A percentile compares a stretch with the other conserved stretches of the same genome.
These are phyloP conservation scores for Cantharis flavilabris DNA, from an alignment of 2,888 invertebrate species.

Conservation along the genomic window DNA sequence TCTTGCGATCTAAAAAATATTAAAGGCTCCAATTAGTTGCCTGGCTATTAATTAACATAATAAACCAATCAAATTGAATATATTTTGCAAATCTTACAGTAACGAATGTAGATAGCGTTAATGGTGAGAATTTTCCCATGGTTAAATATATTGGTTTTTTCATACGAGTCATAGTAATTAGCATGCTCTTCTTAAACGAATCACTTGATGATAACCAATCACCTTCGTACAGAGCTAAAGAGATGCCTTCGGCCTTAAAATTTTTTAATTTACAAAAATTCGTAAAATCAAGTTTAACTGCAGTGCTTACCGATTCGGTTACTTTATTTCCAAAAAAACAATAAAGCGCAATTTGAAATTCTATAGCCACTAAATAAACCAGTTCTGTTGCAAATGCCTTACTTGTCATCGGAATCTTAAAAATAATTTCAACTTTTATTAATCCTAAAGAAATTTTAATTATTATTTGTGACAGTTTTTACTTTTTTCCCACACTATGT, in stretches of 20 bases:
- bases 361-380: conserved; percentile 36
- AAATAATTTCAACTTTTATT: background rate
- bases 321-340: conserved; percentile 41
- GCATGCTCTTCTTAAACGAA: conserved; percentile 38
- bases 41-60: background rate
- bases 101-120: conserved; percentile 40
- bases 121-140: conserved; percentile 42
- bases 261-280: background rate
- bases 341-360: conserved; percentile 36
- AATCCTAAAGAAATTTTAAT: background rate
- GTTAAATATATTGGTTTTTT: conserved; percentile 40
- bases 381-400: conserved; percentile 26
- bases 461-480: background rate
- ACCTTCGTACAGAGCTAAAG: conserved; percentile 34
- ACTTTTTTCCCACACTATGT: background rate
- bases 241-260: conserved; percentile 23
- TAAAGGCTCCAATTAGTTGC: background rate
- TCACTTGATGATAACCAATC: conserved; percentile 39
- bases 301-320: conserved; percentile 34
- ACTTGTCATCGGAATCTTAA: conserved; percentile 26
- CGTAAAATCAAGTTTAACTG: background rate
- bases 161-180: conserved; percentile 41
- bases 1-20: conserved; percentile 23
- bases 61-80: conserved; percentile 1
- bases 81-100: conserved; percentile 32